Conservation (phyloP, 2,888 invertebrate genomes). For the Brachypalpus laphriformis region DNA sequence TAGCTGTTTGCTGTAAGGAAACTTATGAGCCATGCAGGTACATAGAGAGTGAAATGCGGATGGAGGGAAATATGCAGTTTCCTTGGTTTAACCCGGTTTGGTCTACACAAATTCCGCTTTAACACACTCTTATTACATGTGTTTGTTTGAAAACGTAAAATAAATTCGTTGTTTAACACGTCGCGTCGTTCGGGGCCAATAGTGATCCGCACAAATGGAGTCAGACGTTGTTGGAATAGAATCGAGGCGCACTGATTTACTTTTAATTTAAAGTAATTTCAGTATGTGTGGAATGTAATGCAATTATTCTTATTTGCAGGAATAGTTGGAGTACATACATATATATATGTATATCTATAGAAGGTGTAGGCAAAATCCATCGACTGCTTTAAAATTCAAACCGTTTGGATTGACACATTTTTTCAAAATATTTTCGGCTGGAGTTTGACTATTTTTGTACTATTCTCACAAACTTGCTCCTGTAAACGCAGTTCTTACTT, state of each 20-base stretch:
- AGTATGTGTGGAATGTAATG: conserved; percentile 27
- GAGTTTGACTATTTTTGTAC: too few relatives aligned
- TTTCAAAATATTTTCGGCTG: too few relatives aligned
- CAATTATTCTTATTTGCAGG: conserved; percentile 17
- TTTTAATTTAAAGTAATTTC: conserved; percentile 42
- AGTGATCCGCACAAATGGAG: conserved; percentile 24
- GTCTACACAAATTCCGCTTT: conserved; percentile 55
- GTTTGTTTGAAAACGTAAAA: conserved; percentile 58
- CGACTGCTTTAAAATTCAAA: background rate
- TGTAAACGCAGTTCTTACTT: too few relatives aligned
- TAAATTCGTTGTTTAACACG: conserved; percentile 68
- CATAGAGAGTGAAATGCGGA: background rate
- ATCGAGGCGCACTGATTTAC: conserved; percentile 21
- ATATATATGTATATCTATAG: background rate
- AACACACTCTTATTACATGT: conserved; percentile 58
- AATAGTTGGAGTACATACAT: background rate
- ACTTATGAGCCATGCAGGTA: conserved; percentile 6
- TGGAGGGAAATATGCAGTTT: background rate
- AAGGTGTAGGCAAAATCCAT: background rate
- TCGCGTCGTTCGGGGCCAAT: conserved; percentile 26
- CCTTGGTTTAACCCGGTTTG: conserved; percentile 28
- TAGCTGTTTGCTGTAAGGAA: background rate
- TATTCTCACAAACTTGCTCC: too few relatives aligned
- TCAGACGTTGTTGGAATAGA: background rate
- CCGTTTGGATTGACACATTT: too few relatives aligned